A percentile compares a stretch with the other conserved stretches of the same genome.
These are phyloP conservation scores for Zaprionus obscuricornis DNA, from an alignment of 2,888 invertebrate genomes.

Conservation along the genomic window DNA sequence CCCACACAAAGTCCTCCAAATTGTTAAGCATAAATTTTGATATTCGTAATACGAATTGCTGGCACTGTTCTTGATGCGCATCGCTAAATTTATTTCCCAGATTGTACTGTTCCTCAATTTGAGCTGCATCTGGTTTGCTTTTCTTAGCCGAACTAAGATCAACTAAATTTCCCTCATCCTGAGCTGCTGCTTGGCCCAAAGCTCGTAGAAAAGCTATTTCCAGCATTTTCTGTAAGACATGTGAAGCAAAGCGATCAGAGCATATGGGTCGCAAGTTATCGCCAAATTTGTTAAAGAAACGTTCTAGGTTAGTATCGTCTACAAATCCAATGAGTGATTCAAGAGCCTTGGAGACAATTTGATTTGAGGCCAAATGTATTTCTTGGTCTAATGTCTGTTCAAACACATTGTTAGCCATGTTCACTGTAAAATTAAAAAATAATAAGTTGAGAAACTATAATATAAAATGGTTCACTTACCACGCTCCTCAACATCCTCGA, in stretches of 20 bases:
- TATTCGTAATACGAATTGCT: conserved; percentile 88
- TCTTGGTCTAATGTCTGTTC: conserved; percentile 89
- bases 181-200: conserved; percentile 58
- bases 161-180: conserved; percentile 61
- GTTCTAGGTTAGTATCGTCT: conserved; percentile 86
- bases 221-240: conserved; percentile 89
- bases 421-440: conserved; percentile 75
- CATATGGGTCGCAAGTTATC: conserved; percentile 88
- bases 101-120: conserved; percentile 79
- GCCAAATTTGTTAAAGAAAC: conserved; percentile 86
- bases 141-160: conserved; percentile 60
- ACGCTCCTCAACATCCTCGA: conserved; percentile 89
- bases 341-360: conserved; percentile 90
- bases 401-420: conserved; percentile 89
- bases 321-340: conserved; percentile 90
- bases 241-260: conserved; percentile 90
- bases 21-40: conserved; percentile 92
- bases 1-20: conserved; percentile 92
- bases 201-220: conserved; percentile 81
- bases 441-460: not conserved
- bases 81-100: conserved; percentile 81
- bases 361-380: conserved; percentile 89
- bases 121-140: conserved; percentile 54
- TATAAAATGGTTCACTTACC: conserved; percentile 83
- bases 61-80: conserved; percentile 85